These are phyloP conservation scores for Chiroxiphia lanceolata DNA, from an alignment of 2,797 vertebrate genomes.

Conservation along the genomic window DNA sequence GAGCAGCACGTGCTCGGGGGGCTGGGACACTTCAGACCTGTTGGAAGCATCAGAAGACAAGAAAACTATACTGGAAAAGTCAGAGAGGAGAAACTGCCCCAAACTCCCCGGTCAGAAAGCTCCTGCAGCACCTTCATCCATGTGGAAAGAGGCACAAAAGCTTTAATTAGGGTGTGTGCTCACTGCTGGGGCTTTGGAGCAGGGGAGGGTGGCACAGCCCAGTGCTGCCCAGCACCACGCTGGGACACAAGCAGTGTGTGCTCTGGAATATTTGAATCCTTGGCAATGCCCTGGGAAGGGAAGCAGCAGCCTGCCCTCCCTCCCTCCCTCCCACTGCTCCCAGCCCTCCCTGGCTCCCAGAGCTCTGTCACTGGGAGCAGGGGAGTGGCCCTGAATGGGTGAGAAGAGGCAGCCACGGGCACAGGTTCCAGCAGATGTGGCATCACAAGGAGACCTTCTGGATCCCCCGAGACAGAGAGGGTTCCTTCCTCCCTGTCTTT, in stretches of 20 bases:
- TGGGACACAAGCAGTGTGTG: not conserved
- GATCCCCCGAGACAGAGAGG: not conserved
- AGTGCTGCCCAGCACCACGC: not conserved
- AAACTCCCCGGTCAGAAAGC: not conserved
- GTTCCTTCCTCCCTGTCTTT: not conserved
- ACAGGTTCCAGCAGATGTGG: not conserved
- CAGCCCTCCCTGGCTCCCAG: not conserved
- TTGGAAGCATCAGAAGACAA: not conserved
- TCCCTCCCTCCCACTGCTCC: not conserved
- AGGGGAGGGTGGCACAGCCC: not conserved
- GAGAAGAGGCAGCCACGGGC: fast-evolving
- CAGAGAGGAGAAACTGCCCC: not conserved
- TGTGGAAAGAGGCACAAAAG: not conserved
- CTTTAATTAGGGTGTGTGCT: not conserved
- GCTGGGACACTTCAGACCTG: fast-evolving
- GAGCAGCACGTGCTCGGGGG: not conserved
- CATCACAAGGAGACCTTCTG: not conserved
- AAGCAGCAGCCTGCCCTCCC: not conserved
- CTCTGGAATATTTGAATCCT: not conserved
- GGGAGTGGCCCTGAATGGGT: not conserved
- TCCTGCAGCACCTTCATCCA: not conserved
- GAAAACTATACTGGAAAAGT: not conserved
- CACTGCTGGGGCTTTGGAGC: not conserved
- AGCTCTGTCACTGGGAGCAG: not conserved
- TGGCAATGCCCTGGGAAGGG: not conserved